Conservation (phyloP, 2,113 vertebrate genomes). For the Accipiter cooperii region DNA sequence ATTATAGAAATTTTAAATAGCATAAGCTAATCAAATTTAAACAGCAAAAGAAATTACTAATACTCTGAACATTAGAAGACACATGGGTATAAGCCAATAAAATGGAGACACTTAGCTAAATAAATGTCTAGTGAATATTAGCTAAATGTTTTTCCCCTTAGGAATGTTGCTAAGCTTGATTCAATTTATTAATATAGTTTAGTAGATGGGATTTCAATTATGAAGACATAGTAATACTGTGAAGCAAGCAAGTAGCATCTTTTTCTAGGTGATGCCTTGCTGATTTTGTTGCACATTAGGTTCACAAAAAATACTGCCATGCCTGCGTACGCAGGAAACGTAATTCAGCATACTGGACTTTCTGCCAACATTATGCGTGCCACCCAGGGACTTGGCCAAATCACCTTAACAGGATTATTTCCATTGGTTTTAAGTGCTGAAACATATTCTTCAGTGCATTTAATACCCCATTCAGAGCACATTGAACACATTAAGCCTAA, state of each 20-base stretch:
- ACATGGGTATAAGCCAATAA: not conserved
- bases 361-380: not conserved
- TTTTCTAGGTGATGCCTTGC: not conserved
- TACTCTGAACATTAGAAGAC: not conserved
- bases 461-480: not conserved
- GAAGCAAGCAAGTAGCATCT: not conserved
- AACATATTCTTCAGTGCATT: not conserved
- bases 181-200: conserved; percentile 25
- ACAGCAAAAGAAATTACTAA: not conserved
- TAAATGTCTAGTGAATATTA: not conserved
- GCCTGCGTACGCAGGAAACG: not conserved
- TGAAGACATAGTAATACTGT: not conserved
- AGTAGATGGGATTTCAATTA: conserved; percentile 25
- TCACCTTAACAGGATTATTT: not conserved
- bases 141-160: not conserved
- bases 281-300: not conserved
- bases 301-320: not conserved
- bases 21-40: not conserved
- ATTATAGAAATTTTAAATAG: not conserved
- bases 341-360: not conserved
- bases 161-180: not conserved
- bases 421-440: not conserved
- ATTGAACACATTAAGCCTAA: not conserved
- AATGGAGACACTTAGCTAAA: not conserved
- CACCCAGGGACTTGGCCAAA: not conserved